Evolutionary conservation across 1,140 invertebrate species (phyloP), one percentile per base, ranked within the genome.

Genomic region (Aphidius gifuensis): DNA sequence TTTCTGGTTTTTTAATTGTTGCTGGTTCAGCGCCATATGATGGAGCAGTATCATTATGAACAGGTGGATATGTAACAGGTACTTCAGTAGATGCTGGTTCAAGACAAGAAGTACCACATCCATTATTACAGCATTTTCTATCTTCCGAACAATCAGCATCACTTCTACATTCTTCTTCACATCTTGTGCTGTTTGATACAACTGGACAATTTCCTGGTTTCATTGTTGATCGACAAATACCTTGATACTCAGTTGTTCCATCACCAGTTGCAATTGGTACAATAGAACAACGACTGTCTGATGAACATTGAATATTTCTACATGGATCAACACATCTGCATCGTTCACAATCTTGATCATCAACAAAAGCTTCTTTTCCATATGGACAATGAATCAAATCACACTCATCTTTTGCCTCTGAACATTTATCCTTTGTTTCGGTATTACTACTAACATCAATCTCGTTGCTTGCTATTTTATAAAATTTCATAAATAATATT

Each of bases 241-340:
- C 82, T 64, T 71, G 73, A 66, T 82, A 86, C 45, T 82, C 75
- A 1, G 79, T 72, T 23, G 77, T 79, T 39, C 75, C 69, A 54
- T 68, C 82, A 67, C 76, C 81, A 66, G 76, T 85, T 68, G 48
- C 76, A 69, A 80, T 84, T 61, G 71, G 80, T 64, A 61, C 88
- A 83, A 91, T 85, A 4, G 85, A 83, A 71, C 92, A 94, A 60
- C 83, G 82, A 21, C 85, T 84, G n/a, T 80, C 84, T 32, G 83
- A 79, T 0, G 85, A 81, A 70, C 92, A 94, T 4, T 72, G 55
- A 58, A 85, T 81, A 11, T 78, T 75, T 11, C 80, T 78, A 71
- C 93, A 95, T 0, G 92, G 93, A 75, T 94, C 83, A 55, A 83
- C 79, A 72, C 93, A 96, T 8, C 85, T 78, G 72, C 93, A 95